Percentiles rank a stretch among this genome's conserved stretches.
Conservation (phyloP, 1,140 invertebrate species). For the Eumaeus atala region DNA sequence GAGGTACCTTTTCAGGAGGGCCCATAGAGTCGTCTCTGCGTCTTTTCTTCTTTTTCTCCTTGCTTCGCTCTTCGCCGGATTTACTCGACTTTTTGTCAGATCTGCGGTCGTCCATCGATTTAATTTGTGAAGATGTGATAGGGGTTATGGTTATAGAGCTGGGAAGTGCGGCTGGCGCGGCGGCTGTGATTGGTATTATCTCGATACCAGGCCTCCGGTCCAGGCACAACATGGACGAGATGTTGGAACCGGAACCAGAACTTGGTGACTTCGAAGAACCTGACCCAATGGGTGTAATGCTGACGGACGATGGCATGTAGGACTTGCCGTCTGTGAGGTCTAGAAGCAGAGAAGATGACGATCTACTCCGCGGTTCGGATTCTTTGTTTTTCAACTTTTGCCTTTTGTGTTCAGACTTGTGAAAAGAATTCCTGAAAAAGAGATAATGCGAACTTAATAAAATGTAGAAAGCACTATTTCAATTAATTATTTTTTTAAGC, state of each 20-base stretch:
- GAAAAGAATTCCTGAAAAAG: slow-evolving; percentile 71
- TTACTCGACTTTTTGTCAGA: slow-evolving; percentile 79
- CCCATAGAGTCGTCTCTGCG: slow-evolving; percentile 89
- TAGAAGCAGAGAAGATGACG: slow-evolving; percentile 60
- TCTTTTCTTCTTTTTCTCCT: slow-evolving; percentile 86
- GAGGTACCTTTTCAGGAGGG: slow-evolving; percentile 85
- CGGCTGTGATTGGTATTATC: slow-evolving; percentile 83
- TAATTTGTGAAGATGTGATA: slow-evolving; percentile 77
- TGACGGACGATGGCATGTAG: slow-evolving; percentile 81
- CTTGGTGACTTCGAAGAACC: slow-evolving; percentile 40
- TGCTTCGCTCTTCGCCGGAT: slow-evolving; percentile 77
- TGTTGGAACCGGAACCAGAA: slow-evolving; percentile 64
- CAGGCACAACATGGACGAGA: slow-evolving; percentile 79
- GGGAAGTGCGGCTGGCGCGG: slow-evolving; percentile 77
- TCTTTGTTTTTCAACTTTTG: slow-evolving; percentile 71
- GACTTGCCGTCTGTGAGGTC: slow-evolving; percentile 78
- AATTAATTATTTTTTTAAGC: no score
- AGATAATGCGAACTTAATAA: background rate
- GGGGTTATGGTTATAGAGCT: slow-evolving; percentile 91
- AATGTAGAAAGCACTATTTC: no score
- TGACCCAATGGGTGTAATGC: slow-evolving; percentile 83
- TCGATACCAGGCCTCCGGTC: slow-evolving; percentile 85
- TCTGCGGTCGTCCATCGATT: slow-evolving; percentile 75
- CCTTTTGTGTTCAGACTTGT: slow-evolving; percentile 72
- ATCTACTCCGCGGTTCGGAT: slow-evolving; percentile 40